Conservation (phyloP, 2,797 vertebrate species). For the Ceryle rudis region DNA sequence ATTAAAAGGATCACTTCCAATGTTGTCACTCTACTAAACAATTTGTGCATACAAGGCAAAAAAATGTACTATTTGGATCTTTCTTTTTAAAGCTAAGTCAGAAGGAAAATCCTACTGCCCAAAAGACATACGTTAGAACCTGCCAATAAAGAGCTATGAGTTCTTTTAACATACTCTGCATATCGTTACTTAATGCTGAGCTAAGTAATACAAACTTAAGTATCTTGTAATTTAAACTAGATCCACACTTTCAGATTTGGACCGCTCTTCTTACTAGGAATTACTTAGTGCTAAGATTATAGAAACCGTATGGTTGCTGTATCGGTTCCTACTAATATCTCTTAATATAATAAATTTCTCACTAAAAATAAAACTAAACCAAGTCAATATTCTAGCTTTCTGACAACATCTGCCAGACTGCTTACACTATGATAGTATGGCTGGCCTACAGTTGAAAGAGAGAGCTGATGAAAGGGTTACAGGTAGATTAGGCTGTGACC, state of each 20-base stretch:
- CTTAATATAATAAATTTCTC: background rate
- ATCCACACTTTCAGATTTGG: background rate
- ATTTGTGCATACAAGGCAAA: background rate
- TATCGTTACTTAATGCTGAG: background rate
- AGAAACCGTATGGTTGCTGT: background rate
- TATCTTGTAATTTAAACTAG: background rate
- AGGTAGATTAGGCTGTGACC: background rate
- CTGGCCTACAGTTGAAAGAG: background rate
- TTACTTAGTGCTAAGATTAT: background rate
- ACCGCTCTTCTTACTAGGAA: background rate
- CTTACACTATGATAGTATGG: background rate
- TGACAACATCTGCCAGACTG: background rate
- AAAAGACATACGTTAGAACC: background rate
- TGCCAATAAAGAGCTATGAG: background rate
- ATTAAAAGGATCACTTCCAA: background rate
- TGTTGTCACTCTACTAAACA: background rate
- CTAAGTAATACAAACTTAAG: background rate
- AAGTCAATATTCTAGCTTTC: background rate
- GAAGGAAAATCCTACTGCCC: background rate
- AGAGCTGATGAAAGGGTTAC: background rate
- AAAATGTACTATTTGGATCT: background rate
- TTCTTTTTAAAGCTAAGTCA: background rate
- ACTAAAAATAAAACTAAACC: background rate
- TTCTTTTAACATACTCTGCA: background rate
- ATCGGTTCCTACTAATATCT: background rate